A percentile compares a stretch with the other conserved stretches of the same genome.
phyloP scores from a whole-genome alignment of 1,140 invertebrate genomes.

The Drosophila melanogaster region Release_6_plus_ISO1_MT NT_037436.4:6302501-6303000 shows the following conservation, averaged over 20 bases:
- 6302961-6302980: conserved; percentile 63
- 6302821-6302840: not conserved
- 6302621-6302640: no score
- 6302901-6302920: conserved; percentile 82
- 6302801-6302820: not conserved
- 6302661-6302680: no score
- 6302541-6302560: conserved; percentile 4
- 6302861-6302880: conserved; percentile 66
- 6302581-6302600: not conserved
- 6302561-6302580: not conserved
- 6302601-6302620: not conserved
- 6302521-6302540: conserved; percentile 26
- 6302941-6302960: conserved; percentile 41
- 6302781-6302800: not conserved
- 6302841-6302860: conserved; percentile 30
- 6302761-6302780: no score
- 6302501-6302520: conserved; percentile 57
- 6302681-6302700: no score
- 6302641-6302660: no score
- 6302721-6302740: no score
- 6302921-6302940: conserved; percentile 64
- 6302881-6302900: conserved; percentile 84
- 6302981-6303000: conserved; percentile 10
- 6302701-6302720: no score
- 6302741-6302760: no score